These are phyloP conservation scores for Pipra filicauda DNA, from an alignment of 2,113 vertebrate species.

Conservation along the genomic window DNA sequence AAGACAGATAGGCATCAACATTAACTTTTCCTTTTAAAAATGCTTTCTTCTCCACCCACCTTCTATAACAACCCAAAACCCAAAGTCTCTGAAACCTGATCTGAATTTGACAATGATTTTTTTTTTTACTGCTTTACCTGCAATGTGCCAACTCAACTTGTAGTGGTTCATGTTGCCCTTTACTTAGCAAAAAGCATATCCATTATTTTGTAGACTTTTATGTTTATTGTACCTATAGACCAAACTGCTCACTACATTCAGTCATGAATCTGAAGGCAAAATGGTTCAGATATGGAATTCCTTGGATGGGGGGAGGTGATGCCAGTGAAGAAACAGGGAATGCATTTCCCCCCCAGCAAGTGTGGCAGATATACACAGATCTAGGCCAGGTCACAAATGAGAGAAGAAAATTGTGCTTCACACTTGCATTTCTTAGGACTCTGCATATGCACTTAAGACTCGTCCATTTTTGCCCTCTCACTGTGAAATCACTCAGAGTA, in stretches of 20 bases:
- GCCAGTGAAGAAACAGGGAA: neutral
- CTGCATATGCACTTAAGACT: neutral
- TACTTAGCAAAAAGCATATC: neutral
- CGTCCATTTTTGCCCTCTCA: neutral
- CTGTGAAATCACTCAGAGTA: neutral
- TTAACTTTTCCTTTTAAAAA: neutral
- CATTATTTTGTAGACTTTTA: neutral
- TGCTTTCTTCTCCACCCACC: neutral
- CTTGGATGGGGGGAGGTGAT: neutral
- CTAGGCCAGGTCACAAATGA: neutral
- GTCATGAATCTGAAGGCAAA: neutral
- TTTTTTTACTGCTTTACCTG: neutral
- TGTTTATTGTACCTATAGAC: neutral
- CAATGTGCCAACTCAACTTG: neutral
- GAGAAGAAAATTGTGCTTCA: neutral
- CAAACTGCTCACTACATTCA: neutral
- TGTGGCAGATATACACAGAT: neutral
- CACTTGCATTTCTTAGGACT: neutral
- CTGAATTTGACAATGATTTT: neutral
- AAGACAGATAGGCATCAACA: neutral
- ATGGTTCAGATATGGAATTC: neutral
- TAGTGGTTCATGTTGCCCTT: rapidly evolving
- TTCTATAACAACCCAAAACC: neutral
- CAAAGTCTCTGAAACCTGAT: neutral
- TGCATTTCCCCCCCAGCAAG: neutral